A percentile compares a stretch with the other conserved stretches of the same genome.
phyloP scores from a whole-genome alignment of 2,888 invertebrate genomes.

The Rhingia campestris region DNA sequence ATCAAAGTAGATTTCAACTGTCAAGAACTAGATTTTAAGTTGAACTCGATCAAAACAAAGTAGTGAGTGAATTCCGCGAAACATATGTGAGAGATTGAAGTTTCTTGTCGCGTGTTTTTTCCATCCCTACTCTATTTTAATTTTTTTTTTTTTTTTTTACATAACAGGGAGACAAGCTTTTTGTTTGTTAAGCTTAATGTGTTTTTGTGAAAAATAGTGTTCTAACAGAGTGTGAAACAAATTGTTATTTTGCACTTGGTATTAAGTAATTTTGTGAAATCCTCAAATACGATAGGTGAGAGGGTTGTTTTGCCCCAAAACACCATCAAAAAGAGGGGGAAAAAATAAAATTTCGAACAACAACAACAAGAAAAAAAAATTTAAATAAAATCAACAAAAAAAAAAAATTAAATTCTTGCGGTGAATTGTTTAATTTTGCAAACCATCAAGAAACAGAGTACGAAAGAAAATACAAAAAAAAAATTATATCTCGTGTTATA shows the following conservation, averaged over 20 bases:
- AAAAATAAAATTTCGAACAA: not conserved
- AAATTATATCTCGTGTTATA: constrained; percentile 33
- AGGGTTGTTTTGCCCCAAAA: constrained; percentile 27
- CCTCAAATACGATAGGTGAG: not conserved
- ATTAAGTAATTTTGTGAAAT: constrained; percentile 51
- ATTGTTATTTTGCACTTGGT: not conserved
- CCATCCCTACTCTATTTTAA: not conserved
- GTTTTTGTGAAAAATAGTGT: constrained; percentile 2
- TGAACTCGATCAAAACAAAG: not conserved
- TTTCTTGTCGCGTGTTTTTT: constrained; percentile 72
- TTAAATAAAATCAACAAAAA: constrained; percentile 41
- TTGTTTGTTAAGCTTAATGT: constrained; percentile 18
- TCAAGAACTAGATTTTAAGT: constrained; percentile 15
- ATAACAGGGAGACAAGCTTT: constrained; percentile 17
- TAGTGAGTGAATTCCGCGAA: not conserved
- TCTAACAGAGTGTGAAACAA: constrained; percentile 3
- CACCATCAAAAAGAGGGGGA: constrained; percentile 1
- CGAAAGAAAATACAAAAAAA: not conserved
- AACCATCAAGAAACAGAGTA: constrained; percentile 21
- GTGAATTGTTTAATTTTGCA: constrained; percentile 61
- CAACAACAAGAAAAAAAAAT: constrained; percentile 12
- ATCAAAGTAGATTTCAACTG: constrained; percentile 11
- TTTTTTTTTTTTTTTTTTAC: constrained; percentile 47
- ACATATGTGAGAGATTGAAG: constrained; percentile 19
- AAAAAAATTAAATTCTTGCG: constrained; percentile 25